phyloP scores from a whole-genome alignment of 2,888 invertebrate species.

The Heteropelma amictum region DNA sequence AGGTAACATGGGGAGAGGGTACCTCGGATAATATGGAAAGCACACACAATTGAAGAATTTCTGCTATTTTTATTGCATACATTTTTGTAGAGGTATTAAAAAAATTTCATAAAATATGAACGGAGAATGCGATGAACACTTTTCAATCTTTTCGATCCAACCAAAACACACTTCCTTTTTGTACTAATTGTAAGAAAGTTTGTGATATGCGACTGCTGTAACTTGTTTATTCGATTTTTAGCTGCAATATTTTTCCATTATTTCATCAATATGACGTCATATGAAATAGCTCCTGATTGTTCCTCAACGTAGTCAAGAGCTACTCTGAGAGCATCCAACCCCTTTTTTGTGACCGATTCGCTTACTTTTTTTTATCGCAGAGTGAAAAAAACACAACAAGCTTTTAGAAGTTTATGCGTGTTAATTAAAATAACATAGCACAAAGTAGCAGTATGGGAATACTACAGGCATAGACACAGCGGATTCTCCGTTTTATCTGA shows the following conservation, averaged over 20 bases:
- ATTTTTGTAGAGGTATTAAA: neutral
- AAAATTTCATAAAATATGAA: constrained; percentile 4
- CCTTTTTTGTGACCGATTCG: constrained; percentile 36
- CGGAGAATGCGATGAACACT: neutral
- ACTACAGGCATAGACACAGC: neutral
- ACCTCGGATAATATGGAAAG: constrained; percentile 16
- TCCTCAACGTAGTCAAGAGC: constrained; percentile 49
- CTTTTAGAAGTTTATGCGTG: neutral
- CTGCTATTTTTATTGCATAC: neutral
- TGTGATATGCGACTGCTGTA: constrained; percentile 39
- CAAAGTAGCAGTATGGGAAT: neutral
- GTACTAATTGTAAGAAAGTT: constrained; percentile 18
- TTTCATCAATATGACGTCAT: constrained; percentile 50
- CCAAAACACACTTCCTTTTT: neutral
- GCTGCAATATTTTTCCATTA: constrained; percentile 52
- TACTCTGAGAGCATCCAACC: constrained; percentile 38
- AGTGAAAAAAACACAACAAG: neutral
- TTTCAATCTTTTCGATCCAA: neutral
- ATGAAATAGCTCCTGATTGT: constrained; percentile 38
- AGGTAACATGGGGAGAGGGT: constrained; percentile 6
- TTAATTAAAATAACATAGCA: neutral
- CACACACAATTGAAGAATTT: neutral
- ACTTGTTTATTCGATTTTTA: constrained; percentile 47
- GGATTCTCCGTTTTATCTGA: no score
- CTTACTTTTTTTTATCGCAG: constrained; percentile 7